phyloP scores from a whole-genome alignment of 1,140 invertebrate species.

The Solenopsis fugax region DNA sequence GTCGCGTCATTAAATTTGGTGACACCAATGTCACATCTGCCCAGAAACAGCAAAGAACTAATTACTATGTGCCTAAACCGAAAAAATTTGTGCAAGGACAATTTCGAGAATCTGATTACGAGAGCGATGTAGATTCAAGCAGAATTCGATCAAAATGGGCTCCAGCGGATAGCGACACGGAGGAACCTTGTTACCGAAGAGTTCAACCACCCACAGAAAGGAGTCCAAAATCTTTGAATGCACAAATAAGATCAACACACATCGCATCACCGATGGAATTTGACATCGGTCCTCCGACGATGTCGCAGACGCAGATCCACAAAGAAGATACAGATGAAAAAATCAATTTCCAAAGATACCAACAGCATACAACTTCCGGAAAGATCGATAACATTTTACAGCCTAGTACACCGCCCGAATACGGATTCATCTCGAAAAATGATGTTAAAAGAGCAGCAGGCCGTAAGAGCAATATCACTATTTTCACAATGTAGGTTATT shows the following conservation, averaged over 20 bases:
- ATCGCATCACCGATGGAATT: constrained; percentile 89
- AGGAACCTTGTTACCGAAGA: constrained; percentile 88
- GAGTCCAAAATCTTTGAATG: constrained; percentile 83
- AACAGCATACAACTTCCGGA: constrained; percentile 60
- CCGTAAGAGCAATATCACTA: constrained; percentile 81
- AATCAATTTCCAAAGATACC: constrained; percentile 11
- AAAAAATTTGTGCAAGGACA: constrained; percentile 90
- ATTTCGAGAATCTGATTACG: constrained; percentile 90
- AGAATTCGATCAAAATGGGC: constrained; percentile 89
- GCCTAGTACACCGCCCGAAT: constrained; percentile 89
- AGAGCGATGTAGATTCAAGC: constrained; percentile 89
- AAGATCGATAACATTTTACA: constrained; percentile 80
- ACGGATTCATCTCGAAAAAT: constrained; percentile 86
- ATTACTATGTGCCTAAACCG: constrained; percentile 87
- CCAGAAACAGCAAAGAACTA: constrained; percentile 80
- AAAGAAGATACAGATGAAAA: constrained; percentile 44
- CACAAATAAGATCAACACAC: constrained; percentile 85
- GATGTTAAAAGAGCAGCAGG: constrained; percentile 84
- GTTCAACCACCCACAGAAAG: constrained; percentile 87
- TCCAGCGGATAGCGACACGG: constrained; percentile 87
- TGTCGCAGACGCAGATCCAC: constrained; percentile 71
- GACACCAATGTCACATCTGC: constrained; percentile 77
- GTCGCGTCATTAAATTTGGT: constrained; percentile 90
- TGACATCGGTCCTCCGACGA: constrained; percentile 86
- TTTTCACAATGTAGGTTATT: constrained; percentile 9